Percentiles rank a stretch among this genome's conserved stretches.
Conservation (phyloP, 2,888 invertebrate species). For the Marronus borbonicus region DNA sequence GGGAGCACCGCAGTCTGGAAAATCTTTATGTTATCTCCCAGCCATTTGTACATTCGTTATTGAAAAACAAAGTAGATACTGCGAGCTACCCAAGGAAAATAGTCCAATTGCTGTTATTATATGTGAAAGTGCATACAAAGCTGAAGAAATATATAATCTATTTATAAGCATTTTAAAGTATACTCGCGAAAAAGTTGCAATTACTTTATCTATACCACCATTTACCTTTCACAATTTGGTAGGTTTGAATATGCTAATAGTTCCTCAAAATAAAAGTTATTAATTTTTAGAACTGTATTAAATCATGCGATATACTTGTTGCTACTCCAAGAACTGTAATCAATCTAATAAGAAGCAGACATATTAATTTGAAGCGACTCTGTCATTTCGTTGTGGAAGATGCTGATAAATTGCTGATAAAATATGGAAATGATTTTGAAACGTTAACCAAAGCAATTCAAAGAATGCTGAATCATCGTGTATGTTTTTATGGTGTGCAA, state of each 20-base stretch:
- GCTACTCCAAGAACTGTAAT: constrained; percentile 77
- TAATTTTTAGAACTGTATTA: constrained; percentile 67
- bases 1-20: constrained; percentile 76
- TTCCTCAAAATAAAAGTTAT: not conserved
- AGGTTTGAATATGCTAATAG: constrained; percentile 48
- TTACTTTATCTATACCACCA: constrained; percentile 71
- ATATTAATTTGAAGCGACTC: constrained; percentile 76
- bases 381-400: constrained; percentile 82
- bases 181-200: constrained; percentile 65
- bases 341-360: constrained; percentile 70
- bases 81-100: constrained; percentile 67
- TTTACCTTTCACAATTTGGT: constrained; percentile 61
- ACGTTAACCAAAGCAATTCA: constrained; percentile 70
- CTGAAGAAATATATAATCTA: constrained; percentile 71
- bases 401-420: constrained; percentile 76
- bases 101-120: constrained; percentile 80
- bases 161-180: constrained; percentile 68
- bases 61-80: constrained; percentile 69
- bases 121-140: constrained; percentile 76
- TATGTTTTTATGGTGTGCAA: constrained; percentile 73
- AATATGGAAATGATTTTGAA: constrained; percentile 72
- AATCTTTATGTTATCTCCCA: constrained; percentile 81
- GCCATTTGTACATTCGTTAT: constrained; percentile 77
- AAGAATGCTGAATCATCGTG: constrained; percentile 69
- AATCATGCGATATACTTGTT: constrained; percentile 78